phyloP scores from a whole-genome alignment of 1,140 invertebrate species.

The Dolichoris vasculosae region DNA sequence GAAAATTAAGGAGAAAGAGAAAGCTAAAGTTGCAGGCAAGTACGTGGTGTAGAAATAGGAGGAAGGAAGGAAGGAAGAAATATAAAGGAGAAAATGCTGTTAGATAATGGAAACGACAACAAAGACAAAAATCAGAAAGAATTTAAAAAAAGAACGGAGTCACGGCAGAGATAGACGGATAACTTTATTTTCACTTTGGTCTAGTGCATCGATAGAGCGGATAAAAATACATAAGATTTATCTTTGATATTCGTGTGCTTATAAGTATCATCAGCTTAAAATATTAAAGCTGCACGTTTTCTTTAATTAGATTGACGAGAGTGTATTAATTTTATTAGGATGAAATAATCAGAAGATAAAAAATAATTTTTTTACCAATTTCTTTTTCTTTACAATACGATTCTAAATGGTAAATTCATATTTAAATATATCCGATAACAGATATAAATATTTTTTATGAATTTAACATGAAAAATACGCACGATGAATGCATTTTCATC shows the following conservation, averaged over 20 bases:
- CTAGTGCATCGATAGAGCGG: neutral
- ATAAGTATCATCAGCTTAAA: neutral
- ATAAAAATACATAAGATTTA: neutral
- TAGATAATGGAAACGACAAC: neutral
- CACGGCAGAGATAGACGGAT: neutral
- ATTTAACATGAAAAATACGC: neutral
- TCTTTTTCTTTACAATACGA: neutral
- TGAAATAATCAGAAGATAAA: neutral
- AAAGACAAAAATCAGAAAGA: neutral
- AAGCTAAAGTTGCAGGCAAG: neutral
- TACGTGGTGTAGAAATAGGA: neutral
- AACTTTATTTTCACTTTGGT: neutral
- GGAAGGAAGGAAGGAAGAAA: neutral
- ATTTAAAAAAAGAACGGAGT: neutral
- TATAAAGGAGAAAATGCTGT: neutral
- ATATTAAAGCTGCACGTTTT: neutral
- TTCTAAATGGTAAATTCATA: neutral
- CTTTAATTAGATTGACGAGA: neutral
- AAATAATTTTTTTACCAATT: neutral
- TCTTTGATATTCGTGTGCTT: neutral
- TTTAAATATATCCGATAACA: neutral
- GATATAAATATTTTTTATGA: neutral
- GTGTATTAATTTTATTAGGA: neutral
- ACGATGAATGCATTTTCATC: neutral
- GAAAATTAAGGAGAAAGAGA: neutral